phyloP scores from a whole-genome alignment of 2,113 vertebrate genomes.

The Pygoscelis antarcticus region DNA sequence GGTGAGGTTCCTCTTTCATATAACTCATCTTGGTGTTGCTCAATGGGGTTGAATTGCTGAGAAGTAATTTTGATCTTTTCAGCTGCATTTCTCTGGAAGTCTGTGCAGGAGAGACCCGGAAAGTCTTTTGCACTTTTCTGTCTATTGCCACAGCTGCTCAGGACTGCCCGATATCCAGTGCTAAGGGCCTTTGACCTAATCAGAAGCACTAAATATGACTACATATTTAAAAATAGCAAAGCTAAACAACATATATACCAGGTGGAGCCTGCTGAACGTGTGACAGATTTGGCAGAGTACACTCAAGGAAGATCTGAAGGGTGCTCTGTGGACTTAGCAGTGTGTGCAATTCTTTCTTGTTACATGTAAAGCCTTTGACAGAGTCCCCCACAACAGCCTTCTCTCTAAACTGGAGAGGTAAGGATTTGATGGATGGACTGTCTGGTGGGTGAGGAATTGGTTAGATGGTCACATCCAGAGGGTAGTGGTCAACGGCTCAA shows the following conservation, averaged over 20 bases:
- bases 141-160: not conserved
- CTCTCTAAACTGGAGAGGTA: too few species aligned
- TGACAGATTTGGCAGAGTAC: not conserved
- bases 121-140: not conserved
- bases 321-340: not conserved
- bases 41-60: not conserved
- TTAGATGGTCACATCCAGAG: too few species aligned
- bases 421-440: too few species aligned
- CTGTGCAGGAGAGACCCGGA: not conserved
- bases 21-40: not conserved
- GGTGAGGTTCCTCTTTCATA: not conserved
- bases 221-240: not conserved
- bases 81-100: not conserved
- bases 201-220: not conserved
- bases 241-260: not conserved
- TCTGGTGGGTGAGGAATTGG: too few species aligned
- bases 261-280: not conserved
- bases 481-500: too few species aligned
- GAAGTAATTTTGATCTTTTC: not conserved
- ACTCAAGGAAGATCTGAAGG: not conserved
- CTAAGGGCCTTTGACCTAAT: not conserved
- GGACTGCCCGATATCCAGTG: not conserved
- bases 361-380: not conserved
- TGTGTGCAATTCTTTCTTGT: not conserved
- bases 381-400: too few species aligned